A percentile compares a stretch with the other conserved stretches of the same genome.
Evolutionary conservation across 2,888 invertebrate species (phyloP).

Genomic region (Nudaria mundana): DNA sequence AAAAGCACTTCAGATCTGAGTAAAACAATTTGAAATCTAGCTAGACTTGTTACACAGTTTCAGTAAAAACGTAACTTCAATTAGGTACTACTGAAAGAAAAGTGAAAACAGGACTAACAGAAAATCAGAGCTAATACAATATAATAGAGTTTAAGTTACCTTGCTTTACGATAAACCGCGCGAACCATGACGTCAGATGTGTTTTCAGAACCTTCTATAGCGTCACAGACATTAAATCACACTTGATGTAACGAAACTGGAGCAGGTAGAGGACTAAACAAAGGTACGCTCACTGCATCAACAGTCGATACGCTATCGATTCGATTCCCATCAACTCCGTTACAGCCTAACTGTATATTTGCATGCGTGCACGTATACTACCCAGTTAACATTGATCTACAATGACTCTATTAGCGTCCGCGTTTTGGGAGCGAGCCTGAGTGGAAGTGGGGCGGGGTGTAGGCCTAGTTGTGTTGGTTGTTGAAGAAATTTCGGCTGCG

Average conservation of each 20-base stretch:
- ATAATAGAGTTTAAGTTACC: conserved; percentile 3
- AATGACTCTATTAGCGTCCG: conserved; percentile 41
- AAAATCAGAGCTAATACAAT: background rate
- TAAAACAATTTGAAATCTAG: conserved; percentile 1
- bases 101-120: background rate
- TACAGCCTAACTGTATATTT: conserved; percentile 77
- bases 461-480: conserved; percentile 51
- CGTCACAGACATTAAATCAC: conserved; percentile 7
- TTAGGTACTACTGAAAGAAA: background rate
- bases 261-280: conserved; percentile 22
- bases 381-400: conserved; percentile 44
- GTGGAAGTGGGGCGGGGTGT: conserved; percentile 40
- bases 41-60: background rate
- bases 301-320: conserved; percentile 63
- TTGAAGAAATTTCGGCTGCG: conserved; percentile 69
- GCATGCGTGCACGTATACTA: conserved; percentile 75
- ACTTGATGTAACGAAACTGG: conserved; percentile 9
- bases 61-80: background rate
- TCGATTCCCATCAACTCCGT: conserved; percentile 58
- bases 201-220: background rate
- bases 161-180: conserved; percentile 12
- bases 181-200: conserved; percentile 23
- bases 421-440: conserved; percentile 15
- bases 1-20: conserved; percentile 1
- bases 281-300: conserved; percentile 40